Percentiles rank a stretch among this genome's conserved stretches.
Conservation (phyloP, 1,140 invertebrate species). For the Pentalonia nigronervosa region DNA sequence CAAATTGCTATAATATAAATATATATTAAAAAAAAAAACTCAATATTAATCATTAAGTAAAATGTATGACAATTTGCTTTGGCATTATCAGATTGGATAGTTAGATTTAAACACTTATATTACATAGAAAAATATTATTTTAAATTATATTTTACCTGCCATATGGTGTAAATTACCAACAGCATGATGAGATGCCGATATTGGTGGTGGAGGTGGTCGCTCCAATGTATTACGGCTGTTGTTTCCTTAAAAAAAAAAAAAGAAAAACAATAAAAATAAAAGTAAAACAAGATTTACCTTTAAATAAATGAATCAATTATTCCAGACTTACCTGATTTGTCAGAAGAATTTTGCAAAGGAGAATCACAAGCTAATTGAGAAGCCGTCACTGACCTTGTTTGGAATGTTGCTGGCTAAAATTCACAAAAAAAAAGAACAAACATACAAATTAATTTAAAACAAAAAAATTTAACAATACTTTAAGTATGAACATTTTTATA, state of each 20-base stretch:
- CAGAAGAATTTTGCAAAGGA: constrained; percentile 78
- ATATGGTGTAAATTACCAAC: constrained; percentile 85
- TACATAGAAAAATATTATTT: background rate
- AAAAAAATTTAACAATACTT: background rate
- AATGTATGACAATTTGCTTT: background rate
- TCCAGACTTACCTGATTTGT: constrained; percentile 71
- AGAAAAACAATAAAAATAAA: background rate
- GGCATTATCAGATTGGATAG: background rate
- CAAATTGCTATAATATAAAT: background rate
- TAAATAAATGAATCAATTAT: background rate
- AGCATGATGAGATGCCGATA: constrained; percentile 71
- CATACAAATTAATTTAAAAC: background rate
- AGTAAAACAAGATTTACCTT: constrained; percentile 4
- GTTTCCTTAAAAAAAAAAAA: constrained; percentile 39
- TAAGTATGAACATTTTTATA: background rate
- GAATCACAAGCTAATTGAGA: constrained; percentile 87
- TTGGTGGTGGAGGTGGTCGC: constrained; percentile 72
- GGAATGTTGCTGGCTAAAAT: constrained; percentile 73
- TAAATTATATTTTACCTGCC: constrained; percentile 68
- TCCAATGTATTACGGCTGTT: constrained; percentile 70
- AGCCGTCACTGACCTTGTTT: constrained; percentile 88
- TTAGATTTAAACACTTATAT: background rate
- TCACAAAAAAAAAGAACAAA: constrained; percentile 32
- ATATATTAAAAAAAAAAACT: background rate
- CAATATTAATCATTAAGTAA: background rate